Conservation (phyloP, 2,113 vertebrate species). For the Tursiops truncatus region DNA sequence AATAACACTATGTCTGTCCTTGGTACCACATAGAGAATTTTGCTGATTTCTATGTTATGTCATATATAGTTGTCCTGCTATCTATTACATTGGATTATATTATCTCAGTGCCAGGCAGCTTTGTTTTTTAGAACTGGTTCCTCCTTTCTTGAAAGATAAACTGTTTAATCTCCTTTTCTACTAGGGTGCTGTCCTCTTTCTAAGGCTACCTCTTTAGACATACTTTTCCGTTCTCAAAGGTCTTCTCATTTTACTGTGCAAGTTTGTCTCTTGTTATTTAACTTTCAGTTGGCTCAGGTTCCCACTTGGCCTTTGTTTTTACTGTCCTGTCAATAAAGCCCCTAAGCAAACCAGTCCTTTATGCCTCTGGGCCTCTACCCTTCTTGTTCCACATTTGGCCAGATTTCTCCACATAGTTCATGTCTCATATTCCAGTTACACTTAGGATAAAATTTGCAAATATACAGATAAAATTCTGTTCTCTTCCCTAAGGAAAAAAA, state of each 20-base stretch:
- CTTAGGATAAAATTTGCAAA: neutral
- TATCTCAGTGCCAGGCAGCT: neutral
- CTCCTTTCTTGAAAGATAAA: conserved; percentile 2
- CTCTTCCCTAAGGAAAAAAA: neutral
- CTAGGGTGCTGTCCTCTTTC: neutral
- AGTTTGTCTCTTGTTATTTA: neutral
- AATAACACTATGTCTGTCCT: neutral
- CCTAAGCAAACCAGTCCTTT: neutral
- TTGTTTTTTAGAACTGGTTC: neutral
- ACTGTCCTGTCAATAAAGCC: neutral
- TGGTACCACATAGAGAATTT: neutral
- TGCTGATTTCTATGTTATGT: neutral
- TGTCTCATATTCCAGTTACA: neutral
- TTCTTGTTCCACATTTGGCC: neutral
- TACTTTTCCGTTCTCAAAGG: neutral
- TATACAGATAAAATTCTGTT: neutral
- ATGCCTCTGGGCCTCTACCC: neutral
- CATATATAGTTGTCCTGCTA: neutral
- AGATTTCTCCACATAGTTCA: neutral
- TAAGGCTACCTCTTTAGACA: neutral
- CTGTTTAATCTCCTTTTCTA: neutral
- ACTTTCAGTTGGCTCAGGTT: neutral
- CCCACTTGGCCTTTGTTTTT: neutral
- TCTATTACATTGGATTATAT: neutral
- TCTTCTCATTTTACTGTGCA: conserved; percentile 10